phyloP scores from a whole-genome alignment of 2,888 invertebrate species.

The Tachina fera region DNA sequence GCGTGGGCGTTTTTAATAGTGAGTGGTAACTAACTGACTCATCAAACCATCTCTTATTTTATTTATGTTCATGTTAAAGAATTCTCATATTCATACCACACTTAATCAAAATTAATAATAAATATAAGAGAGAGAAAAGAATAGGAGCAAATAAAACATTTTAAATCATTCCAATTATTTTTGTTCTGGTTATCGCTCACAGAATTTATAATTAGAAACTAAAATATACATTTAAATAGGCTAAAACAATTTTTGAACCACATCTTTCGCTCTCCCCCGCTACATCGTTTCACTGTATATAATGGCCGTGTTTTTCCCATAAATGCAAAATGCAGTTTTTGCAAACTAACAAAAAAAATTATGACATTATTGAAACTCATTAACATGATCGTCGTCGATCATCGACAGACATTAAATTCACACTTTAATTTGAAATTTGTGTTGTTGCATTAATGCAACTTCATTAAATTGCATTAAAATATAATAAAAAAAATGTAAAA shows the following conservation, averaged over 20 bases:
- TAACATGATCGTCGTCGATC: constrained; percentile 19
- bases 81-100: background rate
- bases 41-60: background rate
- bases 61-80: constrained; percentile 4
- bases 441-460: constrained; percentile 42
- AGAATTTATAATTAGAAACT: constrained; percentile 53
- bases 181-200: constrained; percentile 54
- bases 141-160: background rate
- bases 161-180: constrained; percentile 37
- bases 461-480: constrained; percentile 39
- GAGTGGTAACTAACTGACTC: background rate
- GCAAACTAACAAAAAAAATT: constrained; percentile 3
- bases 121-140: background rate
- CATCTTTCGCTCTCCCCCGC: background rate
- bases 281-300: background rate
- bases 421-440: constrained; percentile 28
- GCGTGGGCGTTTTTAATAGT: background rate
- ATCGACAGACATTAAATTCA: constrained; percentile 15
- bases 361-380: constrained; percentile 13
- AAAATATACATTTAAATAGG: constrained; percentile 13
- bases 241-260: constrained; percentile 33
- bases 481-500: too few species aligned
- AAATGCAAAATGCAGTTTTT: background rate
- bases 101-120: constrained; percentile 14
- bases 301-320: constrained; percentile 7